phyloP scores from a whole-genome alignment of 2,797 vertebrate genomes.

The Smutsia temminckii region DNA sequence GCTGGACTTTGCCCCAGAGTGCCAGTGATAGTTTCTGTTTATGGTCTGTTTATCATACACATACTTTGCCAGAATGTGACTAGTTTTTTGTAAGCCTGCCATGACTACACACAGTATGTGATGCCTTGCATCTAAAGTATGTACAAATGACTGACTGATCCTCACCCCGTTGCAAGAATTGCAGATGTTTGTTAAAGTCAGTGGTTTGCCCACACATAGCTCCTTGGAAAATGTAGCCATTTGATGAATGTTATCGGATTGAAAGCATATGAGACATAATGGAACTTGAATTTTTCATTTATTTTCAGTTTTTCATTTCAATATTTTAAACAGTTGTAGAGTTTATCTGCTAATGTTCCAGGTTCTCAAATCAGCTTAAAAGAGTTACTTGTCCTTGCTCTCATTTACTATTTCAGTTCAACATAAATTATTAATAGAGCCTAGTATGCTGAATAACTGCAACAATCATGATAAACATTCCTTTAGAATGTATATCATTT shows the following conservation, averaged over 20 bases:
- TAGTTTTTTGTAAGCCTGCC: not conserved
- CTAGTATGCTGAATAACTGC: not conserved
- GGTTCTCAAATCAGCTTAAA: not conserved
- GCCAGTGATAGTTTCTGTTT: slow-evolving; percentile 17
- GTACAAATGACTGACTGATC: not conserved
- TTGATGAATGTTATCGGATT: not conserved
- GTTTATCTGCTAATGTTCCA: not conserved
- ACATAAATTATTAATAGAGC: not conserved
- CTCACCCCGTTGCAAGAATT: not conserved
- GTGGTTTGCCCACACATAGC: not conserved
- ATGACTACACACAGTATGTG: not conserved
- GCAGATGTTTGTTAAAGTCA: not conserved
- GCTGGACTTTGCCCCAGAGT: not conserved
- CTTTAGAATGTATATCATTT: not conserved
- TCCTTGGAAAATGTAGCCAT: not conserved
- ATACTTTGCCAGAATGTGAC: slow-evolving; percentile 38
- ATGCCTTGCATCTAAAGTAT: not conserved
- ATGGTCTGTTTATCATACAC: not conserved
- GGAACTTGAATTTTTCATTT: not conserved
- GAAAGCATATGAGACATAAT: not conserved
- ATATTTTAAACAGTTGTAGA: not conserved
- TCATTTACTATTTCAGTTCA: not conserved
- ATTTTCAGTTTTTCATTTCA: not conserved
- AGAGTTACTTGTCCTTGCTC: not conserved
- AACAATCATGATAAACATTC: not conserved